Conservation (phyloP, 1,140 invertebrate species). For the Xylocopa sonorina region DNA sequence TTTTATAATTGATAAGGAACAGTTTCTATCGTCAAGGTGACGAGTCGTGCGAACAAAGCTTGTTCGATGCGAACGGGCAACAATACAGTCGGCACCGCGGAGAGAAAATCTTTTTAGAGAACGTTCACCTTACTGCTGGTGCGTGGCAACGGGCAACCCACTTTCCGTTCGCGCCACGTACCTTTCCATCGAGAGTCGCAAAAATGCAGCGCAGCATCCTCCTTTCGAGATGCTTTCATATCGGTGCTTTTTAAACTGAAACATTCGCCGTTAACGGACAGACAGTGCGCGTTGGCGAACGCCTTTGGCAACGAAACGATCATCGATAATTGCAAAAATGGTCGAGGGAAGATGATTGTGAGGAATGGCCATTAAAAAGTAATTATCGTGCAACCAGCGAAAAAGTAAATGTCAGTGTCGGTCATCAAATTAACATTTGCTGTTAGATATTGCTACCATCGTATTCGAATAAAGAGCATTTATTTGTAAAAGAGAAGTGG, state of each 20-base stretch:
- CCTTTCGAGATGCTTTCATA: conserved; percentile 14
- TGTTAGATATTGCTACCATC: too few relatives aligned
- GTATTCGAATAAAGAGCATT: too few relatives aligned
- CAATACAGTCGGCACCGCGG: conserved; percentile 74
- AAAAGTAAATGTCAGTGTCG: too few relatives aligned
- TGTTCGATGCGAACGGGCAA: conserved; percentile 32
- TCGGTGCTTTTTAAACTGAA: not conserved
- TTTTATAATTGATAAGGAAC: conserved; percentile 34
- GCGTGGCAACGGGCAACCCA: conserved; percentile 75
- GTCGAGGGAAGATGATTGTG: not conserved
- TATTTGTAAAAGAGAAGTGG: too few relatives aligned
- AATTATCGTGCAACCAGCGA: too few relatives aligned
- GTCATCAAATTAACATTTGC: too few relatives aligned
- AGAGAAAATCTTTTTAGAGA: conserved; percentile 79
- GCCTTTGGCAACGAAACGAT: rapidly evolving
- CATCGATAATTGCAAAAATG: not conserved
- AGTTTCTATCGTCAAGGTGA: conserved; percentile 27
- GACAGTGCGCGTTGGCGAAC: not conserved
- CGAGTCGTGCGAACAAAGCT: conserved; percentile 12
- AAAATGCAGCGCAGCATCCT: conserved; percentile 39
- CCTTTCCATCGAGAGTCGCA: conserved; percentile 67
- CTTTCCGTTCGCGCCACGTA: conserved; percentile 73
- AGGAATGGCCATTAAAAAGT: not conserved
- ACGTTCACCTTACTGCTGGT: conserved; percentile 72
- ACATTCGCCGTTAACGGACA: not conserved